Conservation (phyloP, 1,140 invertebrate genomes). For the Drosophila cardini region DNA sequence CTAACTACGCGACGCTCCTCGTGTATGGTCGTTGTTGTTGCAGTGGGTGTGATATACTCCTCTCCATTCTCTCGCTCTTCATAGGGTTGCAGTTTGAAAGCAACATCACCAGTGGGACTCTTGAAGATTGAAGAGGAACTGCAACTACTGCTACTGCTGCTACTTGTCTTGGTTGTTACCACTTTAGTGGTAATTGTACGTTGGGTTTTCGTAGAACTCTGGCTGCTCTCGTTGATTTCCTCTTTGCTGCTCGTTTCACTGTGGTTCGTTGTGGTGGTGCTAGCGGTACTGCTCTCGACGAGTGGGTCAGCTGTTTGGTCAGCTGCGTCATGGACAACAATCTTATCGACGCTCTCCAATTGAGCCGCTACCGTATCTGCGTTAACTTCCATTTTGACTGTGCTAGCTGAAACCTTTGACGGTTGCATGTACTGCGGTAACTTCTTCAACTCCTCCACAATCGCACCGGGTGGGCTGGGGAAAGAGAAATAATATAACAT, state of each 20-base stretch:
- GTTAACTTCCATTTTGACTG: constrained; percentile 63
- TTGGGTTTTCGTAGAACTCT: constrained; percentile 48
- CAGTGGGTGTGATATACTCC: constrained; percentile 20
- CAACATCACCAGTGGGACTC: constrained; percentile 47
- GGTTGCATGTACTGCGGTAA: constrained; percentile 50
- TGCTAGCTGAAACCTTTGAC: constrained; percentile 37
- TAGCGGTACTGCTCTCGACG: constrained; percentile 9
- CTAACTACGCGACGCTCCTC: constrained; percentile 74
- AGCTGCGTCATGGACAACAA: constrained; percentile 56
- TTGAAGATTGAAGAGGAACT: constrained; percentile 30
- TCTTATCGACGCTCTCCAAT: constrained; percentile 60
- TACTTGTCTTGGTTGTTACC: constrained; percentile 59
- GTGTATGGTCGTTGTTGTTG: constrained; percentile 49
- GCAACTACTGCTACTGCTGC: constrained; percentile 43
- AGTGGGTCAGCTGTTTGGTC: constrained; percentile 32
- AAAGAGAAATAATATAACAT: constrained; percentile 17
- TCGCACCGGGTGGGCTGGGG: constrained; percentile 55
- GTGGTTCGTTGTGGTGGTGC: constrained; percentile 37
- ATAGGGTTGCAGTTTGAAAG: constrained; percentile 77
- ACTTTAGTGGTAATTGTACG: constrained; percentile 66
- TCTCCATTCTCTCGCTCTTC: constrained; percentile 42
- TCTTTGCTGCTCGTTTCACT: constrained; percentile 29
- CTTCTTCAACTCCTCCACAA: constrained; percentile 72
- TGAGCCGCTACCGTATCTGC: constrained; percentile 33
- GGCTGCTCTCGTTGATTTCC: constrained; percentile 33